Base-by-base conservation (phyloP, 2,113 vertebrate species). In the Tragelaphus scriptus region DNA sequence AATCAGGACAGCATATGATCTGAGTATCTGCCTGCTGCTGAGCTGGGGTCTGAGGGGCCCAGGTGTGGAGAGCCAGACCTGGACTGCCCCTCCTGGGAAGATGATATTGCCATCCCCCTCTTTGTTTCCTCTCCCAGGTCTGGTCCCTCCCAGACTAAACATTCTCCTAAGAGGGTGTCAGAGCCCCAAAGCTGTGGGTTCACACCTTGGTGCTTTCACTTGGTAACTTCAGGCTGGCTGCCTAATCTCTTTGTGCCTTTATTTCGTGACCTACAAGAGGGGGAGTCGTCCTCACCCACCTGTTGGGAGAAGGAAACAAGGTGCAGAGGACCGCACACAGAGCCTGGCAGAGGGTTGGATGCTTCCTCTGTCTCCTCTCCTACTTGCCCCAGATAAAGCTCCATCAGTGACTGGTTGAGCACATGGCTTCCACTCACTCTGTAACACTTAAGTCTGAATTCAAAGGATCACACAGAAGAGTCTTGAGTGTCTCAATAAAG, bases 341-440 rank as follows among this genome's bases (percentile, higher is more conserved):
- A 3, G 4, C 36, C 53, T 23, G 40, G 30, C 11, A 4, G 30
- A 0, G 0, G 2, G 71, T 21, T n/a, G 61, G 19, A 15, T 8
- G 13, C 30, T 19, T 17, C 26, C 63, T 14, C 63, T 7, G 32
- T 19, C 47, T 65, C 26, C 55, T 51, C 61, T 36, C 93, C 56
- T 19, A 7, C 59, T 17, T 49, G 30, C 61, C 44, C 36, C 56
- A 51, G 10, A 21, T n/a, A 65, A 71, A 84, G 25, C 58, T 51
- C 44, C 32, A 19, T 81, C 36, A 47, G 4, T 1, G 55, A 28
- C 7, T 25, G 68, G 13, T 44, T 59, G 32, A 36, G 6, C 9
- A 21, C 17, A 77, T 13, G 40, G 4, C 90, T 13, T 30, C 25
- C 23, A 36, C 19, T 40, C 5, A 30, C 36, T 82, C 88, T 92